Evolutionary conservation across 30 jellyfish, hydroid and myxozoan species (phyloP).

Genomic region (Turritopsis rubra): DNA sequence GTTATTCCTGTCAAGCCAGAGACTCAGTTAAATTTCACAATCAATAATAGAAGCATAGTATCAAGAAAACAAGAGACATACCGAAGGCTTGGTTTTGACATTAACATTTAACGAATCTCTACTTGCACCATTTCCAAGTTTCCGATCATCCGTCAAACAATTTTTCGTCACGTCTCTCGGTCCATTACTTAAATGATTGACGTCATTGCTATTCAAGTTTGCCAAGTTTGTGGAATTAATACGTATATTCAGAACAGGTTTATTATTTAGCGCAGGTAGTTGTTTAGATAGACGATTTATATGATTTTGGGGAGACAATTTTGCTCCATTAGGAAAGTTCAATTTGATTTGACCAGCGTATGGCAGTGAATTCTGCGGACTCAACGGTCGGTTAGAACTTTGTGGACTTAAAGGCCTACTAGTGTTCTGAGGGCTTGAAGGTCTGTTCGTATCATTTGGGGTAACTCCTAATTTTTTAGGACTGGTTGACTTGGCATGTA

Average conservation of each 20-base stretch:
- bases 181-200: conserved; percentile 1
- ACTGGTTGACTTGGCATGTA: conserved; percentile 10
- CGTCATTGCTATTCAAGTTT: neutral
- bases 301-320: conserved; percentile 7
- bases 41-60: neutral
- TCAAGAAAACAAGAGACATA: neutral
- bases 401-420: neutral
- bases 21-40: too few relatives aligned
- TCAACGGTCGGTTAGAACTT: neutral
- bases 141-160: neutral
- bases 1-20: too few relatives aligned
- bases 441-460: conserved; percentile 26
- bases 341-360: neutral
- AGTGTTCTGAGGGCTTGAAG: conserved; percentile 26
- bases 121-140: neutral
- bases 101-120: neutral
- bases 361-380: neutral
- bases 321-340: neutral
- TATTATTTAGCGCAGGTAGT: conserved; percentile 6
- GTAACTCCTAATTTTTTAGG: neutral
- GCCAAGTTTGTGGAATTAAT: conserved; percentile 7
- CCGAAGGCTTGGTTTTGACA: neutral
- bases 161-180: neutral
- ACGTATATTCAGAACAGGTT: conserved; percentile 22
- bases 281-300: neutral